Evolutionary conservation across 2,888 invertebrate species (phyloP), one percentile per base, ranked within the genome.

Genomic region (Drosophila pegasa): DNA sequence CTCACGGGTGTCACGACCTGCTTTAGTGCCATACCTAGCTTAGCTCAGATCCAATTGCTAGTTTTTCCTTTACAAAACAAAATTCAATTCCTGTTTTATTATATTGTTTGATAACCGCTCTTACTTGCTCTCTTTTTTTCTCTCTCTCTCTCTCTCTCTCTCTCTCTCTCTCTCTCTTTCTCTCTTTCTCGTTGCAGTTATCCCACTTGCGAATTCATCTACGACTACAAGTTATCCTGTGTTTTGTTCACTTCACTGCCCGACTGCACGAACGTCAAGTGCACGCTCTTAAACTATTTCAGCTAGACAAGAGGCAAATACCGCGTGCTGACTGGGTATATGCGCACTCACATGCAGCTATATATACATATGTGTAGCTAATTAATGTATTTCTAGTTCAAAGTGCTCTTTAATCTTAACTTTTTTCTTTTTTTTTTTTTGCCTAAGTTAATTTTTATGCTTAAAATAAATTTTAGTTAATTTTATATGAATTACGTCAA

Each of bases 221-320:
- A 91, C 69, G 91, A 91, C 74, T 91, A 92, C 72, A 91, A 92
- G 82, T 74, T 91, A 71, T 92, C 91, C 73, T 91, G 91, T 83
- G 91, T 92, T 83, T 89, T 91, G 83, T 91, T 91, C 74, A 91
- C 92, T 61, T 91, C 92, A 90, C 91, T 91, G 91, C 91, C 91
- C 67, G 92, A 91, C 78, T 91, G 91, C 71, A 90, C 91, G 72
- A 83, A 81, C 52, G 89, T 91, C 62, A 91, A 91, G 80, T 91
- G 91, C 80, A 92, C 91, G 68, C 89, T 91, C 66, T 71, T 91
- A 72, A 89, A 90, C 64, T 91, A 88, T 79, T 92, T 91, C 65
- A 91, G 74, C 62, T 87, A 87, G 72, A 74, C 57, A 33, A 48
- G 20, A 40, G 55, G 25, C 25, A 14, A 31, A 20, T 48, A 33